Percentiles rank a stretch among this genome's conserved stretches.
Evolutionary conservation across 2,888 invertebrate genomes (phyloP).

Genomic region (Merodon equestris): DNA sequence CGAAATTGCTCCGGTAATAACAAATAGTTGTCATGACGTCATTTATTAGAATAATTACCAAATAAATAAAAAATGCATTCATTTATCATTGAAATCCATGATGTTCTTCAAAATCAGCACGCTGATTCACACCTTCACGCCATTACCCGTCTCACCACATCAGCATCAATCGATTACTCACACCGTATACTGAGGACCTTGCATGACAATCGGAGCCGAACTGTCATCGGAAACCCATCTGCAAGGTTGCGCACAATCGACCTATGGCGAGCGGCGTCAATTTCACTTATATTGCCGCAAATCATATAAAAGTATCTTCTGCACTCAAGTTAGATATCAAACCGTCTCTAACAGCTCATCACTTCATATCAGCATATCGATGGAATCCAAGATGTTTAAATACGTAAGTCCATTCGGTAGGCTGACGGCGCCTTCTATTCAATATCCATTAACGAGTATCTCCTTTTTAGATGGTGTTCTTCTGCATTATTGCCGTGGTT

Average conservation of each 20-base stretch:
- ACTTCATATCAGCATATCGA: constrained; percentile 8
- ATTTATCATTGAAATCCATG: no score
- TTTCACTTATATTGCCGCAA: constrained; percentile 12
- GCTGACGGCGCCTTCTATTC: background rate
- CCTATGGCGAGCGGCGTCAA: constrained; percentile 12
- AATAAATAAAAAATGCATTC: no score
- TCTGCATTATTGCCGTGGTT: constrained; percentile 72
- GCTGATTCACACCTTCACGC: no score
- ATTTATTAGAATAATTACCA: no score
- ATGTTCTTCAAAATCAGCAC: no score
- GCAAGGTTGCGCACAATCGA: constrained; percentile 20
- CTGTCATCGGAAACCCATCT: constrained; percentile 32
- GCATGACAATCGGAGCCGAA: constrained; percentile 35
- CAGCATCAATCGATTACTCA: no score
- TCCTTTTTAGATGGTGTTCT: constrained; percentile 80
- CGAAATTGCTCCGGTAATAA: no score
- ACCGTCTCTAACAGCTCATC: constrained; percentile 31
- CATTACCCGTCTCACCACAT: no score
- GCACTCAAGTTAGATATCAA: constrained; percentile 26
- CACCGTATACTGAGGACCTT: no score
- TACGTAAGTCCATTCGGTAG: constrained; percentile 74
- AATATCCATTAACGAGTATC: no score
- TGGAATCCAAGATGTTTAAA: constrained; percentile 79
- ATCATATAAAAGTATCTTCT: constrained; percentile 48
- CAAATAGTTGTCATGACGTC: no score